These are phyloP conservation scores for Subacronicta megacephala DNA, from an alignment of 2,888 invertebrate species.

Conservation along the genomic window DNA sequence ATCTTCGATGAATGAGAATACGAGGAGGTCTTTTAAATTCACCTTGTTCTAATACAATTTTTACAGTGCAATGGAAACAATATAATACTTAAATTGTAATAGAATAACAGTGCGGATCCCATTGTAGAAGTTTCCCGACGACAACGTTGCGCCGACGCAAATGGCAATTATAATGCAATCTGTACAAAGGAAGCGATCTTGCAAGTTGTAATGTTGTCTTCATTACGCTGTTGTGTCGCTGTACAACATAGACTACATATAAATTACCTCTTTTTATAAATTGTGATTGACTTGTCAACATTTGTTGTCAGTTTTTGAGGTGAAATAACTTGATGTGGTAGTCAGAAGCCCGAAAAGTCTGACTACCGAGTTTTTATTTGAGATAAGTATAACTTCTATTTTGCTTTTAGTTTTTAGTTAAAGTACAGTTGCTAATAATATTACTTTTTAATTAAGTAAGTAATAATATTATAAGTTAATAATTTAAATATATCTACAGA, in stretches of 20 bases:
- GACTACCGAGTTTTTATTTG: too few species aligned
- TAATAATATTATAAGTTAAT: too few species aligned
- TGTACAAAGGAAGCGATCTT: constrained; percentile 57
- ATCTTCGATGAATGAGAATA: too few species aligned
- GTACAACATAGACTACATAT: constrained; percentile 29
- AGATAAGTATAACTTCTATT: too few species aligned
- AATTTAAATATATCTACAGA: too few species aligned
- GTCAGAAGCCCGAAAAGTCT: too few species aligned
- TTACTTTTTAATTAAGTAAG: too few species aligned
- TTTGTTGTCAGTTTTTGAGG: constrained; percentile 4
- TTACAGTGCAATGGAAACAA: constrained; percentile 43
- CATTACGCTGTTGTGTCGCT: constrained; percentile 36
- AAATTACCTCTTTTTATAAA: constrained; percentile 31
- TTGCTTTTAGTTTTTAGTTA: too few species aligned
- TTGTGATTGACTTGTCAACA: constrained; percentile 41
- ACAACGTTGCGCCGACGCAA: constrained; percentile 38
- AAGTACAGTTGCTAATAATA: too few species aligned
- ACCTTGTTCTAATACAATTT: too few species aligned
- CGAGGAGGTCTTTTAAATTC: too few species aligned
- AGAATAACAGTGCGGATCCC: constrained; percentile 31
- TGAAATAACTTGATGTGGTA: not conserved
- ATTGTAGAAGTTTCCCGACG: constrained; percentile 45
- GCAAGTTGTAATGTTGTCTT: constrained; percentile 54
- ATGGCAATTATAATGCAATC: constrained; percentile 61
- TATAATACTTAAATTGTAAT: constrained; percentile 26